Evolutionary conservation across 2,888 invertebrate genomes (phyloP).

Genomic region (Sepiola atlantica): DNA sequence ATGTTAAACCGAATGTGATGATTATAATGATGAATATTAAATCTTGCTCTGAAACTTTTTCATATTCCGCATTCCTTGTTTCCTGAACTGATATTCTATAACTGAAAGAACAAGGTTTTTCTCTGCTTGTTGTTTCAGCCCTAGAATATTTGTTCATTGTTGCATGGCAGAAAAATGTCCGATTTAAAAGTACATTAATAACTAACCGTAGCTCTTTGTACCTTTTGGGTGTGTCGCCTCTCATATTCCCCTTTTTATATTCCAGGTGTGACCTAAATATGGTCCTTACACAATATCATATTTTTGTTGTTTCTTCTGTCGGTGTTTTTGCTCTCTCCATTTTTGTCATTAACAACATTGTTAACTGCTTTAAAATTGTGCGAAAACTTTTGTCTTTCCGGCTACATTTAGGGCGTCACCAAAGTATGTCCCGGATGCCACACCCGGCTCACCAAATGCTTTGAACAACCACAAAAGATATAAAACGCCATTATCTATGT

Average conservation of each 20-base stretch:
- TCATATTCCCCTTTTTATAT: not conserved
- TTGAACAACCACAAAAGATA: no score
- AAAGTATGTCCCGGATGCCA: no score
- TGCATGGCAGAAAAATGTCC: not conserved
- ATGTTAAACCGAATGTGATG: no score
- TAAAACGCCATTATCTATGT: no score
- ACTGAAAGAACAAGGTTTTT: no score
- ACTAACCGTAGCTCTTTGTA: not conserved
- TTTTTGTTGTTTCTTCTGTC: not conserved
- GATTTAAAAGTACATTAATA: not conserved
- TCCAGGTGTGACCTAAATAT: slow-evolving; percentile 32
- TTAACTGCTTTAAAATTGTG: not conserved
- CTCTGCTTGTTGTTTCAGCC: not conserved
- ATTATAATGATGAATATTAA: not conserved
- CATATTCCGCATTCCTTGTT: not conserved
- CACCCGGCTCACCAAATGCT: no score
- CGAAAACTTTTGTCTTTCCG: not conserved
- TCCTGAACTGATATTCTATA: no score
- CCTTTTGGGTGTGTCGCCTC: not conserved
- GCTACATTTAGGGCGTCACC: no score
- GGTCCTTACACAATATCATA: not conserved
- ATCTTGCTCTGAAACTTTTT: not conserved
- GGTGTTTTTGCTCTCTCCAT: not conserved
- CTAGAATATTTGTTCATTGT: slow-evolving; percentile 19
- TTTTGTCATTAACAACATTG: not conserved